Evolutionary conservation across 2,113 vertebrate genomes (phyloP).

Genomic region (Crotalus helleri): DNA sequence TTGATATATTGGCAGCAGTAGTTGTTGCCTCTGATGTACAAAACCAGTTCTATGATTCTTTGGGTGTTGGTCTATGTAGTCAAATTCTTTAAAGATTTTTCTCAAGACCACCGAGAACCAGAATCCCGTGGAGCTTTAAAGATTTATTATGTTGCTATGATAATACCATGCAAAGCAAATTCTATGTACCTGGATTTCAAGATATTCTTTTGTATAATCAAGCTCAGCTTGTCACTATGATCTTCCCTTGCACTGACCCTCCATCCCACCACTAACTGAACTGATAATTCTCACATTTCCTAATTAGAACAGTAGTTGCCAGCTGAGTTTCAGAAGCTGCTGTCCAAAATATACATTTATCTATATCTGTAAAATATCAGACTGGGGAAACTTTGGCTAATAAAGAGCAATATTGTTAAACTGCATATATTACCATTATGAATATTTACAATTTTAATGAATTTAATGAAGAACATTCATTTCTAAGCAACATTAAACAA

Average conservation of each 20-base stretch:
- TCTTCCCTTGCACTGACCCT: neutral
- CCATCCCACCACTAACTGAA: neutral
- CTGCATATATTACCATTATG: slow-evolving; percentile 25
- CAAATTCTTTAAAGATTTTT: neutral
- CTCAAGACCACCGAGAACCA: neutral
- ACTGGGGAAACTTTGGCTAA: neutral
- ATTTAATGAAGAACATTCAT: slow-evolving; percentile 15
- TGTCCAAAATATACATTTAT: neutral
- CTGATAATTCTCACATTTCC: neutral
- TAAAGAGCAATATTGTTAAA: neutral
- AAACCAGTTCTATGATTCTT: neutral
- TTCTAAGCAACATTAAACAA: slow-evolving; percentile 20
- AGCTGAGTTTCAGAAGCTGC: neutral
- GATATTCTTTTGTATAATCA: neutral
- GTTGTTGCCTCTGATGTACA: neutral
- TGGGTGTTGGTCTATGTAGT: neutral
- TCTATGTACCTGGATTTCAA: neutral
- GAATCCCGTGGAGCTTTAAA: neutral
- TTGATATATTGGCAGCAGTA: neutral
- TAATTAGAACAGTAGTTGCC: neutral
- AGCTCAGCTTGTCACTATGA: neutral
- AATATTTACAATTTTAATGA: slow-evolving; percentile 54
- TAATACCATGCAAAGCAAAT: neutral
- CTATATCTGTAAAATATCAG: neutral
- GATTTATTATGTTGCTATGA: neutral